Evolutionary conservation across 2,113 vertebrate genomes (phyloP), one percentile per base, ranked within the genome.

Genomic region (Psephotus haematonotus): DNA sequence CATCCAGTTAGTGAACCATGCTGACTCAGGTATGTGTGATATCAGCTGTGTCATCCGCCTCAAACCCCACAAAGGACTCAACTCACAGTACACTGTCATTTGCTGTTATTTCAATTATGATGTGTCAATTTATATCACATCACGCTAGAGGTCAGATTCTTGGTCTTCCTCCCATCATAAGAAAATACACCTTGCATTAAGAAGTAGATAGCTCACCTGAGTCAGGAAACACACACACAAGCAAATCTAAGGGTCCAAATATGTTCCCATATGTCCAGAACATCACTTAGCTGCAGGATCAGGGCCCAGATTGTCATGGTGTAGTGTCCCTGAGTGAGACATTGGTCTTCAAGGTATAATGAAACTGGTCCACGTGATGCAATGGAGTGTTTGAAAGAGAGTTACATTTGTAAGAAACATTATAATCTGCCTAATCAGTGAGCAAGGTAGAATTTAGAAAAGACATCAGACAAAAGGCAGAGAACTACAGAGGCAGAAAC

Each of bases 181-280:
- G 44, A 52, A 57, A 89, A 49, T 9, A 25, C 10, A 33, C 17
- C 13, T 41, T 49, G 55, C 29, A 50, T 76, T 37, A 5, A 35
- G 49, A 87, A 87, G 28, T 1, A 4, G 70, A 3, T 2, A 6
- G 20, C 11, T 75, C 49, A 27, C 14, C 27, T 2, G 13, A 55
- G 25, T 1, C 19, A 43, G 65, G 50, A 27, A 43, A 59, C 15
- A 47, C 37, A 43, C 33, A 13, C 13, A 7, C 9, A 24, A 50
- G 11, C 55, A n/a, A 50, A 63, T n/a, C 23, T 5, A 11, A 63
- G 13, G 75, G 49, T 47, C 16, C 68, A 44, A 16, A 59, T 1
- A 4, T 11, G 28, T 50, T 53, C 49, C 63, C 27, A 8, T 7
- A 10, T 0, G 0, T 2, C 17, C 49, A 64, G 82, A 64, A 46